Conservation (phyloP, 2,888 invertebrate genomes). For the Holacanthella duospinosa region DNA sequence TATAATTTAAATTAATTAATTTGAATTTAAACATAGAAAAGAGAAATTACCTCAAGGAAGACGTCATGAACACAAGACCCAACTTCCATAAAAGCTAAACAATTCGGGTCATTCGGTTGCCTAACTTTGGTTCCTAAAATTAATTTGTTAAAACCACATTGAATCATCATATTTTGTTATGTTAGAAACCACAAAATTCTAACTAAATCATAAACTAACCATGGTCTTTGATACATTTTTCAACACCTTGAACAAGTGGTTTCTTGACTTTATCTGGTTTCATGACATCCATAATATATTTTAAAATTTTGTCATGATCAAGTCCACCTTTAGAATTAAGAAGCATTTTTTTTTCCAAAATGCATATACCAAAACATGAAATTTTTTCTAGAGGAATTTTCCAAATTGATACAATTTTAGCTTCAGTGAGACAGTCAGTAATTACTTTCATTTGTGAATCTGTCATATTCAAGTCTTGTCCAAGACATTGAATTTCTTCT, state of each 20-base stretch:
- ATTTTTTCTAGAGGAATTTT: conserved; percentile 34
- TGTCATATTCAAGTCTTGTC: conserved; percentile 30
- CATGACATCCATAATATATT: conserved; percentile 10
- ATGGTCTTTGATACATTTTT: conserved; percentile 10
- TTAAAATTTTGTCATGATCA: conserved; percentile 7
- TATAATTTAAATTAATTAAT: too few species aligned
- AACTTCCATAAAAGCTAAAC: conserved; percentile 31
- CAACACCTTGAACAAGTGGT: conserved; percentile 5
- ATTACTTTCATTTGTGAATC: conserved; percentile 25
- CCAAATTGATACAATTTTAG: conserved; percentile 25
- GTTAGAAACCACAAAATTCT: too few species aligned
- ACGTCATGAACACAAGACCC: conserved; percentile 34
- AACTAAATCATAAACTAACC: background rate
- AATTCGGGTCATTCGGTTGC: conserved; percentile 28
- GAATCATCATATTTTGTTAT: background rate
- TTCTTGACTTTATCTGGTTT: conserved; percentile 10
- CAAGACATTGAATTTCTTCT: conserved; percentile 21
- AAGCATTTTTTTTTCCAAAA: conserved; percentile 29
- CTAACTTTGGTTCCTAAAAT: conserved; percentile 27
- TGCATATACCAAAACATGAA: conserved; percentile 31
- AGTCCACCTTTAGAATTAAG: conserved; percentile 5
- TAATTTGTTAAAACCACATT: background rate
- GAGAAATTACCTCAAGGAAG: conserved; percentile 23
- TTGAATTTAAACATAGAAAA: background rate
- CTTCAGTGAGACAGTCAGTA: conserved; percentile 28